These are phyloP conservation scores for Illadopsis cleaveri DNA, from an alignment of 2,113 vertebrate species.

Conservation along the genomic window DNA sequence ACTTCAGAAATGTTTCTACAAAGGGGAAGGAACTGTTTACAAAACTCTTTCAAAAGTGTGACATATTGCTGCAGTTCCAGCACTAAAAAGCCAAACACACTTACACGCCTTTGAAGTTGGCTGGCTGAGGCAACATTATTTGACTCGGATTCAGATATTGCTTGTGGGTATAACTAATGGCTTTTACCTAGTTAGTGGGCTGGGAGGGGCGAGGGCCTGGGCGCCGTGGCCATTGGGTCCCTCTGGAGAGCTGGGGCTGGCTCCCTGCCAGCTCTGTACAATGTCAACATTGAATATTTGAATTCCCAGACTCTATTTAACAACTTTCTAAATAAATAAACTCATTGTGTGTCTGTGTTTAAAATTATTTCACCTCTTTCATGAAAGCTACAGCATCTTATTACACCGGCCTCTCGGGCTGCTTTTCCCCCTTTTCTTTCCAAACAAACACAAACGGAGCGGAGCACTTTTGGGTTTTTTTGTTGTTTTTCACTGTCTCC, in stretches of 20 bases:
- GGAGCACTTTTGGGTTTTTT: neutral
- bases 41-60: slow-evolving; percentile 80
- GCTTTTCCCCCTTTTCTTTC: slow-evolving; percentile 59
- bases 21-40: slow-evolving; percentile 79
- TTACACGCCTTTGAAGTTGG: slow-evolving; percentile 79
- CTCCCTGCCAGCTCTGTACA: slow-evolving; percentile 88
- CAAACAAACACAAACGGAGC: slow-evolving; percentile 72
- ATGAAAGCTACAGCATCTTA: slow-evolving; percentile 77
- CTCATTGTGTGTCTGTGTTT: slow-evolving; percentile 90
- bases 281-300: slow-evolving; percentile 98
- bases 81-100: slow-evolving; percentile 81
- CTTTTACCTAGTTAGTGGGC: slow-evolving; percentile 82
- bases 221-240: slow-evolving; percentile 76
- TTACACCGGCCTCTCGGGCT: slow-evolving; percentile 69
- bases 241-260: slow-evolving; percentile 81
- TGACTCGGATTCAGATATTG: slow-evolving; percentile 77
- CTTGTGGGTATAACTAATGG: slow-evolving; percentile 81
- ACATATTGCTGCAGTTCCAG: slow-evolving; percentile 77
- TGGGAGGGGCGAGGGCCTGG: slow-evolving; percentile 78
- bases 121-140: slow-evolving; percentile 72
- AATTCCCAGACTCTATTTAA: slow-evolving; percentile 98
- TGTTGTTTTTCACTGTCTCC: neutral
- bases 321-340: slow-evolving; percentile 94
- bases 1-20: slow-evolving; percentile 77
- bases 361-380: slow-evolving; percentile 87